phyloP scores from a whole-genome alignment of 2,113 vertebrate genomes.

The Pachyramphus minor region DNA sequence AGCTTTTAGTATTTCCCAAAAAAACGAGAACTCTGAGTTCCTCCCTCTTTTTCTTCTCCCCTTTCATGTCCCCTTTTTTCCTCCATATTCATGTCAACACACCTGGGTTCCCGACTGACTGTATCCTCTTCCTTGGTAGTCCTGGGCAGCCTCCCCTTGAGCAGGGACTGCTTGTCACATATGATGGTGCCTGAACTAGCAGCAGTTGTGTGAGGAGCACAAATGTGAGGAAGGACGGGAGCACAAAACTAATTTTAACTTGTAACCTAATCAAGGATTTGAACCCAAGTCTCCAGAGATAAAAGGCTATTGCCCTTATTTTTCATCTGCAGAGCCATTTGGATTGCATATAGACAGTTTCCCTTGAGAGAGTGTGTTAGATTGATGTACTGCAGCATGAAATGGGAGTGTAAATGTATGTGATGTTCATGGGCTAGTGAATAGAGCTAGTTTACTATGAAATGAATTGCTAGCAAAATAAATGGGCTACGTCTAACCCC shows the following conservation, averaged over 20 bases:
- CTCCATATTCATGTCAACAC: not conserved
- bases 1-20: not conserved
- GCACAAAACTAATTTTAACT: conserved; percentile 21
- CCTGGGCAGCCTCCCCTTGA: not conserved
- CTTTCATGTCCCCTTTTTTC: not conserved
- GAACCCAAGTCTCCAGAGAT: not conserved
- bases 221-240: not conserved
- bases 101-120: not conserved
- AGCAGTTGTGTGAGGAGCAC: not conserved
- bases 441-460: conserved; percentile 40
- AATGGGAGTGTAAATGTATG: conserved; percentile 47
- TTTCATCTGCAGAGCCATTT: conserved; percentile 57
- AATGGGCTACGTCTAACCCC: not conserved
- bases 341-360: not conserved
- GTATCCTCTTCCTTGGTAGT: not conserved
- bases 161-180: not conserved
- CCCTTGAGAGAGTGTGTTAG: conserved; percentile 45
- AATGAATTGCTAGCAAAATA: conserved; percentile 43
- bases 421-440: conserved; percentile 46
- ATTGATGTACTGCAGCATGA: conserved; percentile 41
- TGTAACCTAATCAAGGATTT: conserved; percentile 38
- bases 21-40: not conserved
- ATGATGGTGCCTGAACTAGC: not conserved
- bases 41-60: not conserved
- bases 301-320: conserved; percentile 31